These are phyloP conservation scores for Colius striatus DNA, from an alignment of 2,113 vertebrate species.

Conservation along the genomic window DNA sequence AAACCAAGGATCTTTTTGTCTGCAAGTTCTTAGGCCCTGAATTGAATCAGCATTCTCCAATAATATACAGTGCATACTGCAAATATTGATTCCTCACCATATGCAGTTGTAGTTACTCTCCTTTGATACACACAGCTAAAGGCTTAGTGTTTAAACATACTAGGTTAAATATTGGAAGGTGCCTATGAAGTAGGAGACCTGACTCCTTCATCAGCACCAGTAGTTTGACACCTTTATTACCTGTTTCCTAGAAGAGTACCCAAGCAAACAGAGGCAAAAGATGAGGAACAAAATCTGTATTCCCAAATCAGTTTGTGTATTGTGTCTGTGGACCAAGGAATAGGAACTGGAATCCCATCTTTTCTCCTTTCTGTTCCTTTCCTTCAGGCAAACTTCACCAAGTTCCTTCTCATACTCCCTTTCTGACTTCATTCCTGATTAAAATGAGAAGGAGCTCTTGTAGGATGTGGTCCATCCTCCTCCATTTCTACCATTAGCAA, in stretches of 20 bases:
- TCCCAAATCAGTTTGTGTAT: neutral
- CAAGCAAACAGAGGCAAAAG: neutral
- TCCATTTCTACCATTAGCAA: neutral
- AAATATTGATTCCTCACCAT: neutral
- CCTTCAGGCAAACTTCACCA: neutral
- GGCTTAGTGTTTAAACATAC: neutral
- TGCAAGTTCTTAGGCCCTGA: neutral
- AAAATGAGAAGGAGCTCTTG: neutral
- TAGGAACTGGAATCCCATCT: neutral
- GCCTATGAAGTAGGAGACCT: neutral
- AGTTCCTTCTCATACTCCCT: neutral
- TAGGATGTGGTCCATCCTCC: rapidly evolving
- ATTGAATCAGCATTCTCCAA: neutral
- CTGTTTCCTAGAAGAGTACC: neutral
- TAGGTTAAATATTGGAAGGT: neutral
- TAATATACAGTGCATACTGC: rapidly evolving
- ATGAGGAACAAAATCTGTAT: neutral
- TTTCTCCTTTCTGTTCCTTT: neutral
- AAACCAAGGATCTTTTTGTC: neutral
- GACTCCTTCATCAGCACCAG: neutral
- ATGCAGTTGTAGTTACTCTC: neutral
- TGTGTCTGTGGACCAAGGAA: neutral
- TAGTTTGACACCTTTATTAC: neutral
- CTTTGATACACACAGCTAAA: neutral
- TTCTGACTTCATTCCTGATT: neutral